Base-by-base conservation (phyloP, 2,888 invertebrate genomes). In the Amblyjoppa proteus region DNA sequence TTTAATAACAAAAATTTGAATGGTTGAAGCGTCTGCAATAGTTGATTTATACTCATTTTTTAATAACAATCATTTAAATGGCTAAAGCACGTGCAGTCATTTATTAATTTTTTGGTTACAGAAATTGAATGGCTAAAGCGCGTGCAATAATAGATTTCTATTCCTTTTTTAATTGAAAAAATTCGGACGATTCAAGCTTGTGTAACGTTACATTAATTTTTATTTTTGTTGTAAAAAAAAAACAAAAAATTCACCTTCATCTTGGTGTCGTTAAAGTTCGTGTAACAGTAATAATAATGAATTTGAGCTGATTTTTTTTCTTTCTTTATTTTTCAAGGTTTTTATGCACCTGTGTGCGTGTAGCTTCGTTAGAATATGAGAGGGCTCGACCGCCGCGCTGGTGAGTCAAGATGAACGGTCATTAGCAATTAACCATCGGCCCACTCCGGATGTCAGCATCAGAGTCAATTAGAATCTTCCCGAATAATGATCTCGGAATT, bases 291-390 rank as follows among this genome's bases (percentile, higher is more conserved):
- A 31, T 68, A 41, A 41, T 41, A 68, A 68, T 41, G 20, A 41
- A 11, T 69, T 45, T 49, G 13, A 69, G 45, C 13, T 4, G 6
- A 41, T 69, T 69, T 69, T 9, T 9, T 41, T 69, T 31, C 53
- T 53, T 71, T 7, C 6, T 45, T 70, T 13, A 13, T 70, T 31
- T 70, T 56, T 49, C 3, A 45, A 45, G 13, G 45, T 45, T 70
- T 31, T 70, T 68, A 45, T 56, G n/a, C 56, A 53, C 66, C 70
- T 38, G 77, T 81, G 81, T 66, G 68, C 58, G 53, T 74, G 53
- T 69, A 31, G 38, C 68, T 71, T 71, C 73, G 53, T 66, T 53
- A 66, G 53, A 73, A 80, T 73, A 53, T 34, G 45, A 70, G n/a
- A 53, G 45, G 20, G 41, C 16, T 66, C 41, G 53, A 41, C 51